Conservation (phyloP, 2,888 invertebrate species). For the Axea sp. region DNA sequence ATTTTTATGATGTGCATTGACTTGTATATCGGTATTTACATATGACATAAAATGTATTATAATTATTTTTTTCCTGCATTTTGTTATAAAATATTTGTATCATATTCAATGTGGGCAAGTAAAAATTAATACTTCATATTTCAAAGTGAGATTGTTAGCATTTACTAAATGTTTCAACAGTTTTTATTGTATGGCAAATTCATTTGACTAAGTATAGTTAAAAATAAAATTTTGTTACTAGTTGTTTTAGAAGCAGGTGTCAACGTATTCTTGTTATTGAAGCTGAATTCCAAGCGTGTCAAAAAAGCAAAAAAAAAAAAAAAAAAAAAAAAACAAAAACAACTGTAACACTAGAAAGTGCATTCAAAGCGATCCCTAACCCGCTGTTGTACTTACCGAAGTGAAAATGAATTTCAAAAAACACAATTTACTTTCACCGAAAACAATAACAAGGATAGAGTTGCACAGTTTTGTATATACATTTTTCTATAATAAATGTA, state of each 20-base stretch:
- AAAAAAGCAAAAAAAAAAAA: too few species aligned
- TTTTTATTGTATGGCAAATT: constrained; percentile 39
- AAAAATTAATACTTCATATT: constrained; percentile 7
- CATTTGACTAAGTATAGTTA: constrained; percentile 32
- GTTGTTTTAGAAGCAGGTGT: constrained; percentile 39
- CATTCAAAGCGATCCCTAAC: constrained; percentile 14
- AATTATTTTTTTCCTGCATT: constrained; percentile 6
- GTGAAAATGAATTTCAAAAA: constrained; percentile 24
- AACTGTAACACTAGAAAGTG: constrained; percentile 31
- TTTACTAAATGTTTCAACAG: constrained; percentile 40
- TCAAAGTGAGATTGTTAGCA: constrained; percentile 33
- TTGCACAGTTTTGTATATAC: constrained; percentile 21
- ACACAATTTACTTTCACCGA: constrained; percentile 2
- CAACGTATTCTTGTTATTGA: constrained; percentile 35
- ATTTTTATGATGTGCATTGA: constrained; percentile 3
- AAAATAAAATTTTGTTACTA: constrained; percentile 35
- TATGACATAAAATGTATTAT: constrained; percentile 3
- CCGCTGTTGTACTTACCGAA: constrained; percentile 9
- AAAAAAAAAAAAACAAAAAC: too few species aligned
- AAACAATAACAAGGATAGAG: constrained; percentile 22
- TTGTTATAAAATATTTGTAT: constrained; percentile 4
- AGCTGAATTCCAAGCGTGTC: background rate
- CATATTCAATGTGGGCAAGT: constrained; percentile 23
- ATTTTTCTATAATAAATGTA: constrained; percentile 46
- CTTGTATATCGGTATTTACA: constrained; percentile 7